Conservation (phyloP, 2,888 invertebrate genomes). For the Thymelicus acteon region DNA sequence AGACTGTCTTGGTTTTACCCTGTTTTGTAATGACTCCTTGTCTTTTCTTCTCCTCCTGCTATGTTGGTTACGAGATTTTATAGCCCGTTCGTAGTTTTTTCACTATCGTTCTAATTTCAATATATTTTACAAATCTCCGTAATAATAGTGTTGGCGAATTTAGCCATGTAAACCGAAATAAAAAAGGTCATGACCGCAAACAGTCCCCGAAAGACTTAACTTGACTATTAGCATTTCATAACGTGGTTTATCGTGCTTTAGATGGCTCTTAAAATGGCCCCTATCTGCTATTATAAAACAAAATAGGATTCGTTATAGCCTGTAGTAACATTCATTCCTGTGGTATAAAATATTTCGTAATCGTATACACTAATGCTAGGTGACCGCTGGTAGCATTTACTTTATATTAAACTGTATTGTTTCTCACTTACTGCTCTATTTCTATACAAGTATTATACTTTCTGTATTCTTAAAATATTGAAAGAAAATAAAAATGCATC, state of each 20-base stretch:
- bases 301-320: not conserved
- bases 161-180: conserved; percentile 5
- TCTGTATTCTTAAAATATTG: too few species aligned
- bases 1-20: too few species aligned
- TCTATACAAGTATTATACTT: too few species aligned
- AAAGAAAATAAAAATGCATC: too few species aligned
- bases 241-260: conserved; percentile 3
- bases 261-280: conserved; percentile 1
- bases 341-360: not conserved
- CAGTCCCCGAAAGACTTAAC: not conserved
- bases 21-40: too few species aligned
- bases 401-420: too few species aligned
- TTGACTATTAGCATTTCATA: conserved; percentile 4
- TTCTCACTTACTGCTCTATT: too few species aligned
- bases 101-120: not conserved
- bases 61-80: too few species aligned
- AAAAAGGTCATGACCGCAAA: conserved; percentile 1
- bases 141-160: not conserved
- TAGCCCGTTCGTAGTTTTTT: too few species aligned
- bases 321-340: not conserved
- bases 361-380: too few species aligned
- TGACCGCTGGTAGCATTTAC: too few species aligned
- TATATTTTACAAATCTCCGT: not conserved
- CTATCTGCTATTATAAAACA: not conserved
- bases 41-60: too few species aligned